Conservation (phyloP, 2,797 vertebrate genomes). For the Threskiornis aethiopicus region DNA sequence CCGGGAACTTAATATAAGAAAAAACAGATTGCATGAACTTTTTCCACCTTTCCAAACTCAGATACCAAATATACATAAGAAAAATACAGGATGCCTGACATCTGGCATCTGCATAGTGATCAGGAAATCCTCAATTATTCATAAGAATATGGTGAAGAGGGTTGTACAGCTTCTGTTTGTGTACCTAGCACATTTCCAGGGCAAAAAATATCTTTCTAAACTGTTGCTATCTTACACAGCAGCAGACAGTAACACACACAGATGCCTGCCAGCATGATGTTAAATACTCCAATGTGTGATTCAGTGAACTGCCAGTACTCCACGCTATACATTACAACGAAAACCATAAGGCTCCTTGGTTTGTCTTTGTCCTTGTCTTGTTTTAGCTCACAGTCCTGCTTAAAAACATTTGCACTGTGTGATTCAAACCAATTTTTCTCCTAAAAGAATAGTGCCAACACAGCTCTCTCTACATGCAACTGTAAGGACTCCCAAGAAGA, state of each 20-base stretch:
- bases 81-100: background rate
- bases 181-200: background rate
- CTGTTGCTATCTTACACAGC: background rate
- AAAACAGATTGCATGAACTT: background rate
- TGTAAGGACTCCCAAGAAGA: background rate
- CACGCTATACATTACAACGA: background rate
- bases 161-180: background rate
- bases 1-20: background rate
- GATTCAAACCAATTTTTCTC: background rate
- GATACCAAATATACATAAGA: background rate
- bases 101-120: background rate
- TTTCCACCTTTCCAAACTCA: background rate
- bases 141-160: background rate
- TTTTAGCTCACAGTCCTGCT: background rate
- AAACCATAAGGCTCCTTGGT: background rate
- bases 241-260: background rate
- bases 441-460: background rate
- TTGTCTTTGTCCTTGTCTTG: background rate
- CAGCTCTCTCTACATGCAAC: background rate
- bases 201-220: background rate
- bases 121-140: background rate
- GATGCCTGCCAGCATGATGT: background rate
- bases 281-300: background rate
- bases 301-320: background rate
- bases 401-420: background rate